Evolutionary conservation across 2,113 vertebrate genomes (phyloP).

Genomic region (Budorcas taxicolor): DNA sequence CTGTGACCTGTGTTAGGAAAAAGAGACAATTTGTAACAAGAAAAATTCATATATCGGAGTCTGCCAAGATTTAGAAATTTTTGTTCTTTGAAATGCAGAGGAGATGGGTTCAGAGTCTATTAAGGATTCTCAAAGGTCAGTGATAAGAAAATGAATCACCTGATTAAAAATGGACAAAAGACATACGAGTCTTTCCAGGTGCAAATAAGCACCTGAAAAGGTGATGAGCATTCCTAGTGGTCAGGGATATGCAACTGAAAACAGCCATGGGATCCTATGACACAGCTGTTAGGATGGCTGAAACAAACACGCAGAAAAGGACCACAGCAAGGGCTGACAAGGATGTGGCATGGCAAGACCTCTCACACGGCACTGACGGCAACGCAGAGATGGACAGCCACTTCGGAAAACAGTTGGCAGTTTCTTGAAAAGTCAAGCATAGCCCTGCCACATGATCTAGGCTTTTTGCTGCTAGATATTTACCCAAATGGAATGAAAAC

Average conservation of each 20-base stretch:
- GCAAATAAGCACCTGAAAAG: neutral
- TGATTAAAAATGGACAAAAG: neutral
- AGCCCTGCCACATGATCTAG: neutral
- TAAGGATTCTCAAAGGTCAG: neutral
- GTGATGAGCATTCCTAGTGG: neutral
- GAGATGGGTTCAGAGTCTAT: neutral
- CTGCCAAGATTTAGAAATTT: neutral
- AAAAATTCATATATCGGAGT: neutral
- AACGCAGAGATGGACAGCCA: neutral
- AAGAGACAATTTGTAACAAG: neutral
- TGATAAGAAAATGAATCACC: neutral
- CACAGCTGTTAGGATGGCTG: neutral
- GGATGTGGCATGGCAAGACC: neutral
- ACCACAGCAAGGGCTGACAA: neutral
- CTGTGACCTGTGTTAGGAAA: neutral
- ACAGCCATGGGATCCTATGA: neutral
- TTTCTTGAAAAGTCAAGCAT: neutral
- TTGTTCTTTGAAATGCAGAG: neutral
- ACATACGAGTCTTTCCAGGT: neutral
- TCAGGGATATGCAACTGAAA: neutral
- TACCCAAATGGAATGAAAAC: neutral
- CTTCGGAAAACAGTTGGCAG: neutral
- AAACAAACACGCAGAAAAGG: neutral
- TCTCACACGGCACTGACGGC: neutral
- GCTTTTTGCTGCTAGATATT: neutral